A percentile compares a stretch with the other conserved stretches of the same genome.
phyloP scores from a whole-genome alignment of 2,113 vertebrate genomes.

The Columba janthina region DNA sequence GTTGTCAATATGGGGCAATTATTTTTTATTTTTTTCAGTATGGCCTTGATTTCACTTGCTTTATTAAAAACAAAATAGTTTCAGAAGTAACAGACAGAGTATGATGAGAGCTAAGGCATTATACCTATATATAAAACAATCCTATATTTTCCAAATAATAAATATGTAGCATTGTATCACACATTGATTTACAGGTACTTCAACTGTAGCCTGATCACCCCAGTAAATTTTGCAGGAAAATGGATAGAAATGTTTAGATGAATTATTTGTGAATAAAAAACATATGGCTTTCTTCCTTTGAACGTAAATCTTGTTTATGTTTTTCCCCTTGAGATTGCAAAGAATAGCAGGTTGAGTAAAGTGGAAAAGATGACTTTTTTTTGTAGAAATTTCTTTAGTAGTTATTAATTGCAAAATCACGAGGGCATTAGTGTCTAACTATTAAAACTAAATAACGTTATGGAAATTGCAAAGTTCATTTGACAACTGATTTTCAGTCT shows the following conservation, averaged over 20 bases:
- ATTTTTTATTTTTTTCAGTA: background rate
- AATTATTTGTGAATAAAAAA: background rate
- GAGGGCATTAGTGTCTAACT: background rate
- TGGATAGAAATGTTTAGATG: background rate
- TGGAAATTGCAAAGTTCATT: background rate
- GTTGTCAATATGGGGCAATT: background rate
- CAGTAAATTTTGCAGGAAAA: background rate
- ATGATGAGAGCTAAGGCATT: background rate
- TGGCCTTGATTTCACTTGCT: background rate
- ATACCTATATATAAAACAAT: background rate
- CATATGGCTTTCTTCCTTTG: background rate
- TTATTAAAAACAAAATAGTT: background rate
- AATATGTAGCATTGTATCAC: background rate
- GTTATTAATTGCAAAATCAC: background rate
- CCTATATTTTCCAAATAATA: background rate
- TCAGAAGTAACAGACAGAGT: background rate
- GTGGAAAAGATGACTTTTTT: background rate
- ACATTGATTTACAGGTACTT: background rate
- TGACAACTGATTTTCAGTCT: background rate
- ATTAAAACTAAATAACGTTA: background rate
- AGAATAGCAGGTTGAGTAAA: background rate
- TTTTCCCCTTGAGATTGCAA: background rate
- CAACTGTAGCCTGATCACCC: background rate
- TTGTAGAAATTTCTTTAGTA: background rate
- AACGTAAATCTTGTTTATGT: background rate